Conservation (phyloP, 2,888 invertebrate genomes). For the Rutpela maculata region DNA sequence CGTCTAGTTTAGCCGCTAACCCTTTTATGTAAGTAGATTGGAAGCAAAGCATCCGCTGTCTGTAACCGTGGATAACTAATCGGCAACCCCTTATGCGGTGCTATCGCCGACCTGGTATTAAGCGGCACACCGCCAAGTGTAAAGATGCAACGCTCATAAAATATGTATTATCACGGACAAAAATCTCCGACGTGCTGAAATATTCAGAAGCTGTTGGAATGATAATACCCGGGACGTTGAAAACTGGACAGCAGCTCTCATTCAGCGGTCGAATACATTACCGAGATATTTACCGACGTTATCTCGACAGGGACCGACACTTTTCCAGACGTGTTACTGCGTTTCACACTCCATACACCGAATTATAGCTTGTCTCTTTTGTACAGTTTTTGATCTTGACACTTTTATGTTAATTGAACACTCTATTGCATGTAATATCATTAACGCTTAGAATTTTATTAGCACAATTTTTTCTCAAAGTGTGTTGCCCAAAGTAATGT, state of each 20-base stretch:
- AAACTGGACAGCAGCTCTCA: conserved; percentile 61
- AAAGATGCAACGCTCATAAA: conserved; percentile 72
- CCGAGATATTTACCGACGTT: conserved; percentile 62
- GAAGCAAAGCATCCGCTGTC: conserved; percentile 58
- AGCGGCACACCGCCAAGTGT: conserved; percentile 61
- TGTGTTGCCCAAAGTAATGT: too few species aligned
- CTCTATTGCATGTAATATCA: too few species aligned
- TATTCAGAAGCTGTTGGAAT: conserved; percentile 69
- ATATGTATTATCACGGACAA: conserved; percentile 74
- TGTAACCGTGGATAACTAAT: conserved; percentile 57
- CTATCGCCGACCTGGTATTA: conserved; percentile 15
- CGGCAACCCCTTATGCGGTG: conserved; percentile 51
- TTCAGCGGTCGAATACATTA: conserved; percentile 64
- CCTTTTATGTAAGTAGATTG: conserved; percentile 60
- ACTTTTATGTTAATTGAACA: not conserved
- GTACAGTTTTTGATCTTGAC: not conserved
- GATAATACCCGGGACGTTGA: conserved; percentile 60
- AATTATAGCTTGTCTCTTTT: not conserved
- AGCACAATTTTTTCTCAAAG: too few species aligned
- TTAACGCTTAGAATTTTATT: too few species aligned
- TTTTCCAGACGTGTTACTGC: conserved; percentile 51
- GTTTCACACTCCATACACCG: conserved; percentile 43
- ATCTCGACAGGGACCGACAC: conserved; percentile 57
- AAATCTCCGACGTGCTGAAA: conserved; percentile 72
- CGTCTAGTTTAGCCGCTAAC: conserved; percentile 38